Evolutionary conservation across 1,140 invertebrate genomes (phyloP), one percentile per base, ranked within the genome.

Genomic region (Cydia splendana): DNA sequence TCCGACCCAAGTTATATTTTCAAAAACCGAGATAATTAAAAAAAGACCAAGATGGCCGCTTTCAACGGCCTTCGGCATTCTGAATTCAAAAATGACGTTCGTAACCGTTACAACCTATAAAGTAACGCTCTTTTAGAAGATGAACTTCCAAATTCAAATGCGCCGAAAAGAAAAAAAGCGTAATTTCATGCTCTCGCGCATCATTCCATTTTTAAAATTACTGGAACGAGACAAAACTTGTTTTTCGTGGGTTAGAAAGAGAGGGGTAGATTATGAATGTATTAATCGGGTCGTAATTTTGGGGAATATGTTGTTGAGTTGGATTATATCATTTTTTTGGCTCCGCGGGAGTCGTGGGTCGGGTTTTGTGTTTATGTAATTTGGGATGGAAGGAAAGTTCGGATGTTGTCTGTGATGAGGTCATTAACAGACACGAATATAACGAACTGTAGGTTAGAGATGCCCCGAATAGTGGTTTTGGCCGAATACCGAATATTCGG

Each of bases 211-310:
- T 92, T 89, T 84, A 85, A 92, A 90, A 92, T 86, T 87, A 88
- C 84, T 80, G 78, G 81, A 85, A 83, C 87, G 30, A 38, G 84
- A 78, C 84, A 88, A 74, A 57, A 62, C 45, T 24, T 18, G 12
- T 71, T 76, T 69, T 24, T 1, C n/a, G 34, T 74, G 65, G n/a
- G 82, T 81, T 34, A 65, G 82, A 90, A 69, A 79, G 82, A 51
- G 89, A 90, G 15, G 75, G 65, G 4, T 18, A 69, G 76, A 82
- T 88, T 87, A 92, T 90, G 88, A 90, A 92, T 91, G 89, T 91
- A 89, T 92, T 92, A 92, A 91, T 92, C 89, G 84, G 79, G 76
- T 88, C 86, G 83, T 92, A 92, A 89, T 87, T 92, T 87, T 87
- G 73, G 81, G 83, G 81, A 86, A 88, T 88, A 91, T 88, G 85